phyloP scores from a whole-genome alignment of 2,888 invertebrate genomes.

The Dynastes hyllus region DNA sequence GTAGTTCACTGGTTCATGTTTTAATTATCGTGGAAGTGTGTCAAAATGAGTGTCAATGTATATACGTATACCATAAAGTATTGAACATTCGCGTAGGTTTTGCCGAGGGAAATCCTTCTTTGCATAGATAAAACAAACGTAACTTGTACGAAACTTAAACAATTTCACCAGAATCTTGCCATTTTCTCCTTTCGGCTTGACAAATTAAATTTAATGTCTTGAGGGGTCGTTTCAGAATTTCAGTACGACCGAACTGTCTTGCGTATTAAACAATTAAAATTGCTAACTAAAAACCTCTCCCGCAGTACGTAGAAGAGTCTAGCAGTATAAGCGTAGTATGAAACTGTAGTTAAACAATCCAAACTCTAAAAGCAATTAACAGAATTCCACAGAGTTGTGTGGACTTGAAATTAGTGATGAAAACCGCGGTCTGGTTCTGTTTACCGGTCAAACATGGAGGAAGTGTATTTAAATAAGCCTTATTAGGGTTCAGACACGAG shows the following conservation, averaged over 20 bases:
- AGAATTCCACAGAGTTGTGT: slow-evolving; percentile 65
- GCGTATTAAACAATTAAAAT: slow-evolving; percentile 55
- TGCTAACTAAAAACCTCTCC: slow-evolving; percentile 47
- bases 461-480: slow-evolving; percentile 66
- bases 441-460: slow-evolving; percentile 65
- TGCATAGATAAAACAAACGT: slow-evolving; percentile 14
- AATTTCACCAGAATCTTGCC: slow-evolving; percentile 33
- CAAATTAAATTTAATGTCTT: slow-evolving; percentile 41
- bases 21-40: too few species aligned
- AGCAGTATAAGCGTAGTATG: slow-evolving; percentile 43
- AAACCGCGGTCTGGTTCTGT: slow-evolving; percentile 63
- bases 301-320: slow-evolving; percentile 34
- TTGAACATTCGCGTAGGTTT: too few species aligned
- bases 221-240: slow-evolving; percentile 41
- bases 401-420: slow-evolving; percentile 66
- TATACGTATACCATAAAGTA: too few species aligned
- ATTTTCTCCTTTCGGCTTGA: slow-evolving; percentile 6
- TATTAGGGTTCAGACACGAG: slow-evolving; percentile 65
- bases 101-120: neutral
- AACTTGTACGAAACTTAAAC: slow-evolving; percentile 36
- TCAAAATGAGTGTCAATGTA: too few species aligned
- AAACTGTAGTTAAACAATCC: slow-evolving; percentile 62
- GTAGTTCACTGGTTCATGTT: too few species aligned
- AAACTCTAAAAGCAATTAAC: slow-evolving; percentile 67
- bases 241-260: slow-evolving; percentile 43